Evolutionary conservation across 2,113 vertebrate genomes (phyloP), one percentile per base, ranked within the genome.

Genomic region (Seriola dumerili): DNA sequence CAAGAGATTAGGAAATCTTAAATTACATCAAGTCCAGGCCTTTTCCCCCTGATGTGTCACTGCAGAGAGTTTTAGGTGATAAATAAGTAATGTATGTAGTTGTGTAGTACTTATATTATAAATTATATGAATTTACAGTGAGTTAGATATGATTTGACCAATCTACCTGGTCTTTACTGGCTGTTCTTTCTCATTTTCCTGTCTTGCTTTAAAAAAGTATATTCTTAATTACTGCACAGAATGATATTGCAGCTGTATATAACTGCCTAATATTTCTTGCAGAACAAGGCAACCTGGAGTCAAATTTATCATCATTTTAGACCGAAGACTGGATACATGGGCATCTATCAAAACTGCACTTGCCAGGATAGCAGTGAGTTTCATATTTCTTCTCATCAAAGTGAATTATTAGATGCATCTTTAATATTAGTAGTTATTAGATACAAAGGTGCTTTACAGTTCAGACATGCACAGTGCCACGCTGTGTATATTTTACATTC

Each of bases 271-370:
- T 87, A 79, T 66, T 36, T 78, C 10, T 92, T 88, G 1, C 86
- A 99, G 98, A 91, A 94, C 96, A 48, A 95, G 95, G 71, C 96
- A 96, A 86, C 94, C 97, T 10, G 96, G 97, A 52, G 96, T 96
- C 42, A 97, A 96, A 90, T 99, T 99, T 91, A 99, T 97, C 92
- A 90, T 99, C 71, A 97, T 99, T 93, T 93, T 99, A 95, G 98
- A 99, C 84, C 95, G 97, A 93, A 96, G 98, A 92, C 64, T 97
- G 94, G 98, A 99, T 85, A 98, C 98, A 0, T 99, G 98, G 98
- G 94, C 95, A 78, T 99, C 98, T 1, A 96, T 99, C 86, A 99
- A 98, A 96, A 95, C 94, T 2, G 96, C 97, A 67, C 96, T 99
- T 63, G 95, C 97, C 54, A 96, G 95, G 91, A 97, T 99, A 91